Evolutionary conservation across 2,888 invertebrate genomes (phyloP).

Genomic region (Syrista parreyssii): DNA sequence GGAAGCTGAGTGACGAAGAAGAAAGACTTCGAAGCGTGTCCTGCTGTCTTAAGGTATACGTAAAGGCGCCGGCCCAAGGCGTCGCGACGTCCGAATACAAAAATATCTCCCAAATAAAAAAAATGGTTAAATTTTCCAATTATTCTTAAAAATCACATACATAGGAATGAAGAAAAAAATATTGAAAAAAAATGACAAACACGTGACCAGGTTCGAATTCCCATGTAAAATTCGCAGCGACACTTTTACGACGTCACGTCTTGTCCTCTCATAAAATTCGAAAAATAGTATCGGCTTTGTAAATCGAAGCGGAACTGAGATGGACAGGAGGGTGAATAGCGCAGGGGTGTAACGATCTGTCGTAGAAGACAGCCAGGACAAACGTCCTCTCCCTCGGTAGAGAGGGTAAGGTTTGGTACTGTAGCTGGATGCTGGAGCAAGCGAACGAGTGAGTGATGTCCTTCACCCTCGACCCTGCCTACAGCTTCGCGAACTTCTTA

Average conservation of each 20-base stretch:
- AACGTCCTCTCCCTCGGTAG: constrained; percentile 21
- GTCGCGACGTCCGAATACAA: background rate
- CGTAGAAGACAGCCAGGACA: constrained; percentile 31
- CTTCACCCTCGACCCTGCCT: constrained; percentile 34
- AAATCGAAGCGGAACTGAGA: constrained; percentile 19
- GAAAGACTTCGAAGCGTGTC: background rate
- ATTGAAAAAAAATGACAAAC: no score
- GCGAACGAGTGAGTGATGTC: constrained; percentile 30
- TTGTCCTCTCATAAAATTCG: background rate
- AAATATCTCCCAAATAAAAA: background rate
- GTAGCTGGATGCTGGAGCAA: constrained; percentile 10
- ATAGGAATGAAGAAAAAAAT: background rate
- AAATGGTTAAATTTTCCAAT: background rate
- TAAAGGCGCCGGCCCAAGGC: background rate
- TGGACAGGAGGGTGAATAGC: constrained; percentile 15
- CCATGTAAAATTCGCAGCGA: background rate
- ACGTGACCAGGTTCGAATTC: background rate
- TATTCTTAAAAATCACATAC: background rate
- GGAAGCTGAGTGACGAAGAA: background rate
- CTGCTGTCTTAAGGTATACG: background rate
- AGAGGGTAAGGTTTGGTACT: constrained; percentile 3
- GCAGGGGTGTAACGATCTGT: constrained; percentile 28
- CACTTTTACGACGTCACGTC: background rate
- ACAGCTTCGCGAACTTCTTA: constrained; percentile 36
- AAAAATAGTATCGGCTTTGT: constrained; percentile 2